phyloP scores from a whole-genome alignment of 2,113 vertebrate species.

The Echinops telfairi region DNA sequence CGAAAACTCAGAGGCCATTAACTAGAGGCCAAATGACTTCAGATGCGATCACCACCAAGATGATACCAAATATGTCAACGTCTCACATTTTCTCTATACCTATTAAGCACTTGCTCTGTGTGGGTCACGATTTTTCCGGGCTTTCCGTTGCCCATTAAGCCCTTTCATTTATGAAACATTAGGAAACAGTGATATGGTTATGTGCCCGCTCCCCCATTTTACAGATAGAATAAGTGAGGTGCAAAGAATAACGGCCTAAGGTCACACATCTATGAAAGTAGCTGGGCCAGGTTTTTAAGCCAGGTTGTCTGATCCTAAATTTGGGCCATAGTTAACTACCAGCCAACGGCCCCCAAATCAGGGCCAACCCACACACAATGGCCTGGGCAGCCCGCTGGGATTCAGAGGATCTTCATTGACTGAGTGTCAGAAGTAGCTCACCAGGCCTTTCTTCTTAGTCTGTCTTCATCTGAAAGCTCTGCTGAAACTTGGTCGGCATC shows the following conservation, averaged over 20 bases:
- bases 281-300: not conserved
- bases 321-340: not conserved
- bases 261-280: not conserved
- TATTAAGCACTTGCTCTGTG: not conserved
- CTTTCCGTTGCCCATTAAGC: not conserved
- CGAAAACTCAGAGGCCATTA: conserved; percentile 31
- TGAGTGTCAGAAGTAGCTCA: not conserved
- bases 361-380: not conserved
- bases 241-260: not conserved
- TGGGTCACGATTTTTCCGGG: not conserved
- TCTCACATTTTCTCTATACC: not conserved
- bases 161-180: not conserved
- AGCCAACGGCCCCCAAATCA: not conserved
- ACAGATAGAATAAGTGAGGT: not conserved
- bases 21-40: not conserved
- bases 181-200: not conserved
- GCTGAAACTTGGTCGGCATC: not conserved
- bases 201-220: not conserved
- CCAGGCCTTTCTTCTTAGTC: not conserved
- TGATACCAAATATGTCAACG: not conserved
- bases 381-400: not conserved
- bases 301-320: not conserved
- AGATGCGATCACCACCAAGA: not conserved
- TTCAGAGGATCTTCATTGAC: not conserved
- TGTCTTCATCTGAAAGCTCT: not conserved